phyloP scores from a whole-genome alignment of 2,888 invertebrate species.

The Ectropis crepuscularia region DNA sequence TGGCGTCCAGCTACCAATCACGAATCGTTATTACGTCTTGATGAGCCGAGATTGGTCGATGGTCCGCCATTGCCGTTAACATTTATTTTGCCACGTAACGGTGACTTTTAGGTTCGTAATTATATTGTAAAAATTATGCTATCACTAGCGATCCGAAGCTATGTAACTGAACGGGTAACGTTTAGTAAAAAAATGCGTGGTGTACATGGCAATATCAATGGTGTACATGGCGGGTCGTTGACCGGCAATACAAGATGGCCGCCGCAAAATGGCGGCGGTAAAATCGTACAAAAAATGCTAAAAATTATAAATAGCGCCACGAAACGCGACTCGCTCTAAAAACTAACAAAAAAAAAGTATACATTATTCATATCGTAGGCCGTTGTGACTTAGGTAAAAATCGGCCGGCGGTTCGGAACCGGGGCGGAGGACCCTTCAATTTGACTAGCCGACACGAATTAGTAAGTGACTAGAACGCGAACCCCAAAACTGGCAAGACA shows the following conservation, averaged over 20 bases:
- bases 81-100: no score
- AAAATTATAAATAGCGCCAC: constrained; percentile 71
- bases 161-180: constrained; percentile 76
- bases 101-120: constrained; percentile 20
- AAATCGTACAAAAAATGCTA: constrained; percentile 67
- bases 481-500: constrained; percentile 78
- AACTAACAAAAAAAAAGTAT: constrained; percentile 68
- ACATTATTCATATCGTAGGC: constrained; percentile 71
- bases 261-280: constrained; percentile 55
- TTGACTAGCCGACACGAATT: constrained; percentile 82
- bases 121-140: constrained; percentile 69
- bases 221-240: constrained; percentile 42
- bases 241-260: constrained; percentile 58
- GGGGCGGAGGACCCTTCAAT: constrained; percentile 44
- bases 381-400: constrained; percentile 74
- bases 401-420: constrained; percentile 36
- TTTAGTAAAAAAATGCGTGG: constrained; percentile 61
- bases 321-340: constrained; percentile 58
- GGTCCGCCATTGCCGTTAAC: no score
- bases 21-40: no score
- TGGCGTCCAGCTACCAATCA: no score
- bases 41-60: no score
- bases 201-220: constrained; percentile 49
- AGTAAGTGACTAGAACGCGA: constrained; percentile 81
- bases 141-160: constrained; percentile 77